These are phyloP conservation scores for Galbula dea DNA, from an alignment of 2,113 vertebrate species.

Conservation along the genomic window DNA sequence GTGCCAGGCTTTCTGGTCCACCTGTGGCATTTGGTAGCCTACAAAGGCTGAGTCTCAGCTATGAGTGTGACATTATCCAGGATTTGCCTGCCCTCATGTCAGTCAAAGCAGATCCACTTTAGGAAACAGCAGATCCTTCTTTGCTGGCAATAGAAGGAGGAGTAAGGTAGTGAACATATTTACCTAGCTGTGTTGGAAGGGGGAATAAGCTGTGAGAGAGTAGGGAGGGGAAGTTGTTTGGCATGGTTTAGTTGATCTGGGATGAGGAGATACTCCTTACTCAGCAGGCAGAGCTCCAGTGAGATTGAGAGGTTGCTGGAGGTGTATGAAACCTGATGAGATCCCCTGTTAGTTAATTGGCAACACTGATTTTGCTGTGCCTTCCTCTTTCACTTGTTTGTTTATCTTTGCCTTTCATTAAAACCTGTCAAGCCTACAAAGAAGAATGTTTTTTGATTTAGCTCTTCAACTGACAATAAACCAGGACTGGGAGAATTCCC, in stretches of 20 bases:
- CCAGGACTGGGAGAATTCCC: neutral
- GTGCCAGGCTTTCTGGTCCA: neutral
- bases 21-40: neutral
- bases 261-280: neutral
- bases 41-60: neutral
- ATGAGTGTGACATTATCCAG: neutral
- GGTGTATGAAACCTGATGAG: neutral
- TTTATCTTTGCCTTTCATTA: slow-evolving; percentile 41
- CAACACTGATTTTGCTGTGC: neutral
- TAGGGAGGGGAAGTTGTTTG: neutral
- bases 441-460: slow-evolving; percentile 36
- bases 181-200: neutral
- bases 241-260: slow-evolving; percentile 41
- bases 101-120: neutral
- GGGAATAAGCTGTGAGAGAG: neutral
- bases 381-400: slow-evolving; percentile 8
- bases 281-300: slow-evolving; percentile 10
- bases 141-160: neutral
- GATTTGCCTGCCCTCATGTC: neutral
- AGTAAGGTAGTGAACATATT: neutral
- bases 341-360: neutral
- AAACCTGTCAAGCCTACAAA: slow-evolving; percentile 27
- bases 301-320: slow-evolving; percentile 39
- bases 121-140: neutral
- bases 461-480: neutral